phyloP scores from a whole-genome alignment of 2,113 vertebrate species.

The Pyrgilauda ruficollis region DNA sequence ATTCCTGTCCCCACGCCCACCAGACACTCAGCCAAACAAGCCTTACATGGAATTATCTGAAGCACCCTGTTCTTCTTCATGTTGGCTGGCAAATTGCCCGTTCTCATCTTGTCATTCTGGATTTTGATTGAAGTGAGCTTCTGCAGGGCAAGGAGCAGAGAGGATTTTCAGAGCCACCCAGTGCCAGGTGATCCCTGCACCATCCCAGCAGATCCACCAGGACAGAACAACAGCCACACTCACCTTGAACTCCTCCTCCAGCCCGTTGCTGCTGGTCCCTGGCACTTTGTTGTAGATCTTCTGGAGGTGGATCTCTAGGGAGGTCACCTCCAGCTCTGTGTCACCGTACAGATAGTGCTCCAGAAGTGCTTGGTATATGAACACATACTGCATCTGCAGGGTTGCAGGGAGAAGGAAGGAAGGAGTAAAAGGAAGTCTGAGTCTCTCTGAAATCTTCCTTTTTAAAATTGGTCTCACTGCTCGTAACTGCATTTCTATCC shows the following conservation, averaged over 20 bases:
- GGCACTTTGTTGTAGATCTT: constrained; percentile 94
- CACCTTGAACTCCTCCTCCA: constrained; percentile 98
- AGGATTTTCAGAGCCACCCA: neutral
- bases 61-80: constrained; percentile 99
- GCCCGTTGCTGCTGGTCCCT: constrained; percentile 88
- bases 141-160: constrained; percentile 63
- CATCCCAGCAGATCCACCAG: neutral
- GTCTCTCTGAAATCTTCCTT: neutral
- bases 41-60: constrained; percentile 98
- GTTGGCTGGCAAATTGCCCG: constrained; percentile 94
- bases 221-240: neutral
- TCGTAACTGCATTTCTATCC: neutral
- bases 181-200: neutral
- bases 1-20: neutral
- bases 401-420: neutral
- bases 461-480: constrained; percentile 39
- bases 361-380: constrained; percentile 97
- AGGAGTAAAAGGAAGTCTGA: neutral
- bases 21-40: fast-evolving
- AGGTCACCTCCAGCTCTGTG: constrained; percentile 97
- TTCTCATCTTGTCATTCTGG: constrained; percentile 99
- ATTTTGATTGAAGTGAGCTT: constrained; percentile 99
- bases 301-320: constrained; percentile 92
- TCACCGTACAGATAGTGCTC: constrained; percentile 98
- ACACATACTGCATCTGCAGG: constrained; percentile 97